Percentiles rank a stretch among this genome's conserved stretches.
Evolutionary conservation across 2,797 vertebrate genomes (phyloP).

Genomic region (Ctenopoma kingsleyae): DNA sequence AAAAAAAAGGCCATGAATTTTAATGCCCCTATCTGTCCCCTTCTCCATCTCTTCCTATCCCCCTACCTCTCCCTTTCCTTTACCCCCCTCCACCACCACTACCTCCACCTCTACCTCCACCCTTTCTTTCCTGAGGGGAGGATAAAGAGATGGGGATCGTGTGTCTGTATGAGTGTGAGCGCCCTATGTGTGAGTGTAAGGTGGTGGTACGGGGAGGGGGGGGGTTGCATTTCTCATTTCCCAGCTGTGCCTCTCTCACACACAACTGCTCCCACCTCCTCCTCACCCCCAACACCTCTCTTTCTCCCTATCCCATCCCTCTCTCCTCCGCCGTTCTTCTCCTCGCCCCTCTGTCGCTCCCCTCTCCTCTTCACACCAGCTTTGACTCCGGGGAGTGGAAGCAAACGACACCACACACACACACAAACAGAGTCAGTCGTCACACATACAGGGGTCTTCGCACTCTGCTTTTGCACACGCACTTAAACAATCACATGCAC

Average conservation of each 20-base stretch:
- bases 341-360: slow-evolving; percentile 47
- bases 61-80: slow-evolving; percentile 63
- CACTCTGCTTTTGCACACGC: slow-evolving; percentile 25
- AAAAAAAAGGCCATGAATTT: slow-evolving; percentile 89
- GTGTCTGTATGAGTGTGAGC: slow-evolving; percentile 50
- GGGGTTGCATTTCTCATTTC: slow-evolving; percentile 83
- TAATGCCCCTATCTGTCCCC: slow-evolving; percentile 87
- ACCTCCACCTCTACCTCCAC: slow-evolving; percentile 59
- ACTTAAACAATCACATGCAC: slow-evolving; percentile 63
- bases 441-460: slow-evolving; percentile 50
- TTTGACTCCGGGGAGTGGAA: slow-evolving; percentile 67
- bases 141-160: slow-evolving; percentile 83
- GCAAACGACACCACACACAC: slow-evolving; percentile 41
- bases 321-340: slow-evolving; percentile 43
- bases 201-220: slow-evolving; percentile 65
- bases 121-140: slow-evolving; percentile 85
- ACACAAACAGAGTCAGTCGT: slow-evolving; percentile 19
- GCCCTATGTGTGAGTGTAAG: slow-evolving; percentile 72
- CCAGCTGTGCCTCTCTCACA: slow-evolving; percentile 84
- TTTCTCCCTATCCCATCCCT: slow-evolving; percentile 49
- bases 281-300: slow-evolving; percentile 36
- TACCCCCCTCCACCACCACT: slow-evolving; percentile 47
- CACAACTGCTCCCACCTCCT: slow-evolving; percentile 58
- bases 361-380: slow-evolving; percentile 53
- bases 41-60: slow-evolving; percentile 83